These are phyloP conservation scores for Gari tellinella DNA, from an alignment of 2,888 invertebrate species.

Conservation along the genomic window DNA sequence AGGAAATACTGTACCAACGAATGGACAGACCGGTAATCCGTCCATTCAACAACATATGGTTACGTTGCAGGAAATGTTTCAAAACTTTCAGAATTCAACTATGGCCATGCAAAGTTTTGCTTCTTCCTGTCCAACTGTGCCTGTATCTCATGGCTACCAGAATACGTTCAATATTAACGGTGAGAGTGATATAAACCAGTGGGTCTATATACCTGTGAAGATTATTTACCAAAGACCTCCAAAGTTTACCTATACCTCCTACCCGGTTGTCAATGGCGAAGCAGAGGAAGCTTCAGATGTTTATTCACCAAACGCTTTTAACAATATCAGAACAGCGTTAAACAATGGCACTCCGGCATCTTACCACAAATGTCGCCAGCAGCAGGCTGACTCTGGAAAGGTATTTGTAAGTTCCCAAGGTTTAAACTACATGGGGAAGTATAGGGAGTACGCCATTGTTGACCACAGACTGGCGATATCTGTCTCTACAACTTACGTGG, in stretches of 20 bases:
- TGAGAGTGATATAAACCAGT: constrained; percentile 69
- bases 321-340: constrained; percentile 52
- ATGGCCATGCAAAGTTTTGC: not conserved
- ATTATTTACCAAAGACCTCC: constrained; percentile 74
- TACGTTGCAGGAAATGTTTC: too few relatives aligned
- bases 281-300: constrained; percentile 66
- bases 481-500: constrained; percentile 72
- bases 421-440: constrained; percentile 75
- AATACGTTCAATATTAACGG: constrained; percentile 76
- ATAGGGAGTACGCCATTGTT: constrained; percentile 76
- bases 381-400: constrained; percentile 66
- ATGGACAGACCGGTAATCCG: too few relatives aligned
- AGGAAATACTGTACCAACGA: too few relatives aligned
- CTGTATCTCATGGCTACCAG: constrained; percentile 62
- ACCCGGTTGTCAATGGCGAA: constrained; percentile 68
- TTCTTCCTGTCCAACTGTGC: constrained; percentile 52
- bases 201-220: constrained; percentile 77
- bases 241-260: constrained; percentile 68
- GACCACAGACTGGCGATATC: constrained; percentile 76
- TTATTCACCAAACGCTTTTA: constrained; percentile 65
- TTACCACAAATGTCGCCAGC: constrained; percentile 47
- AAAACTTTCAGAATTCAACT: constrained; percentile 2
- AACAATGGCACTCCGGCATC: constrained; percentile 56
- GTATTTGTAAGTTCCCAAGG: constrained; percentile 74
- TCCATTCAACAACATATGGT: too few relatives aligned